Evolutionary conservation across 2,797 vertebrate species (phyloP).

Genomic region (Microhierax caerulescens): DNA sequence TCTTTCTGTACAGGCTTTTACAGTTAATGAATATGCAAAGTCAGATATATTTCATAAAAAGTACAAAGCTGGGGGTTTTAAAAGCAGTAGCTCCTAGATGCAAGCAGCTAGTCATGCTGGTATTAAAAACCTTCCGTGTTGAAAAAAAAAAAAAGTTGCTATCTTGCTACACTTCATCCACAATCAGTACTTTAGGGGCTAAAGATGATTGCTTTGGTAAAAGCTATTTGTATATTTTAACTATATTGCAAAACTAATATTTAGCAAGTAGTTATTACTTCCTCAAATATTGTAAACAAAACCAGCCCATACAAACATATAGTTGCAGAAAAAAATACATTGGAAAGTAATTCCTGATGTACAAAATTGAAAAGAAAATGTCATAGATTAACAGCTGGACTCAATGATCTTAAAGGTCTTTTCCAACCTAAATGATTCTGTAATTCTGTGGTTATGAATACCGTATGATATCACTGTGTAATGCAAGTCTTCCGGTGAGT

Average conservation of each 20-base stretch:
- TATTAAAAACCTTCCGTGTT: neutral
- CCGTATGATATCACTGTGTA: neutral
- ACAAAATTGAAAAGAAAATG: neutral
- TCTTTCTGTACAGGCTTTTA: neutral
- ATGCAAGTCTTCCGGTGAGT: neutral
- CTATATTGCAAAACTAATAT: neutral
- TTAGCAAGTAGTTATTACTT: neutral
- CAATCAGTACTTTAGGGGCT: neutral
- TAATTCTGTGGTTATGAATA: neutral
- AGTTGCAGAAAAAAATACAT: neutral
- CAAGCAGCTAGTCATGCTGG: neutral
- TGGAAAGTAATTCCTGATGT: neutral
- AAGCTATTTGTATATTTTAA: neutral
- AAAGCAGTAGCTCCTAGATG: neutral
- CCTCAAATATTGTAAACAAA: neutral
- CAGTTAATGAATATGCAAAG: neutral
- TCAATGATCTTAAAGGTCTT: no score
- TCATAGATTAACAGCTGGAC: no score
- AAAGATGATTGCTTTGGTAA: neutral
- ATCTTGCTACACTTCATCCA: neutral
- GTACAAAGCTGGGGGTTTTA: neutral
- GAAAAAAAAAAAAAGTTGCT: neutral
- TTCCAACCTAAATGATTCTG: no score
- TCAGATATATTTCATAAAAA: neutral
- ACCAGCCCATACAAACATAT: neutral